Evolutionary conservation across 2,797 vertebrate species (phyloP).

Genomic region (Discoglossus pictus): DNA sequence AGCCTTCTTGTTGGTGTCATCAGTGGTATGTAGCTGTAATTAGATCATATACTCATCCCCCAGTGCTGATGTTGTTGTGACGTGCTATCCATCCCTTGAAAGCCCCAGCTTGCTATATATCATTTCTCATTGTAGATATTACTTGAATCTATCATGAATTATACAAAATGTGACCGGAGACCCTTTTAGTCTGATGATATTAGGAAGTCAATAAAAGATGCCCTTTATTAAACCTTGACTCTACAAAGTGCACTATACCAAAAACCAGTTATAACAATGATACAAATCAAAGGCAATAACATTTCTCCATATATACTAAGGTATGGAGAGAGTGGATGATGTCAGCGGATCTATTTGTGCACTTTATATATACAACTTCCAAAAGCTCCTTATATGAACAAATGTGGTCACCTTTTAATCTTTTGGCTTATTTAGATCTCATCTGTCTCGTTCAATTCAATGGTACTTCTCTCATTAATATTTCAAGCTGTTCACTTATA

Average conservation of each 20-base stretch:
- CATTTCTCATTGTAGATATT: neutral
- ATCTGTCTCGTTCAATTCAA: too few relatives aligned
- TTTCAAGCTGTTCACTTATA: neutral
- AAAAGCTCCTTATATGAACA: neutral
- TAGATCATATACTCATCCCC: conserved; percentile 32
- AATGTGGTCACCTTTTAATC: too few relatives aligned
- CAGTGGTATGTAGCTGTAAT: conserved; percentile 6
- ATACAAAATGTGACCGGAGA: neutral
- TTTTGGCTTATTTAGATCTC: too few relatives aligned
- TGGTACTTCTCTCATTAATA: conserved; percentile 12
- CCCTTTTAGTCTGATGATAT: neutral
- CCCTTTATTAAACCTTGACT: too few relatives aligned
- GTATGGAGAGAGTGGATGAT: too few relatives aligned
- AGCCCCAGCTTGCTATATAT: neutral
- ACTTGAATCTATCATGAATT: too few relatives aligned
- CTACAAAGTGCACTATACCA: too few relatives aligned
- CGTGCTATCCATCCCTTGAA: too few relatives aligned
- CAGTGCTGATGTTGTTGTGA: conserved; percentile 24
- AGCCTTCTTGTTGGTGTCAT: neutral
- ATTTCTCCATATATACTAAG: neutral
- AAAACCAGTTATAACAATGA: neutral
- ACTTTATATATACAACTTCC: neutral
- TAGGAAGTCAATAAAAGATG: too few relatives aligned
- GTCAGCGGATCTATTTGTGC: too few relatives aligned
- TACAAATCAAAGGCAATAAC: neutral